These are phyloP conservation scores for mouse (Mus musculus) DNA, from an alignment of 2,113 vertebrate species.

Conservation along the genomic window DNA sequence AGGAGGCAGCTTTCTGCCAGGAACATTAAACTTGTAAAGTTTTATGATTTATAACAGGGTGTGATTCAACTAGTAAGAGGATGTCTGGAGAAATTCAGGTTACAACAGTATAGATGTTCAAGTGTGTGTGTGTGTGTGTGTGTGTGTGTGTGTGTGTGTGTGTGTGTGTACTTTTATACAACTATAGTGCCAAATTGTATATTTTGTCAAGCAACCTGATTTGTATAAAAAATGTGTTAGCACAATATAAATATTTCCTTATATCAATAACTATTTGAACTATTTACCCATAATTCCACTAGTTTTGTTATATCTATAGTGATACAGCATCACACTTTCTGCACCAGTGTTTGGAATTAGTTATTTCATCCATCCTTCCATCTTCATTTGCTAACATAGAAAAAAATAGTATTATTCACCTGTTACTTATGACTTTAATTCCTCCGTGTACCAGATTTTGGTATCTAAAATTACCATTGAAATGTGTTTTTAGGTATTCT, in stretches of 20 bases:
- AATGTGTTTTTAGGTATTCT: conserved; percentile 7
- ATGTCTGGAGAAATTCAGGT: conserved; percentile 42
- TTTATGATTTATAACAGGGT: conserved; percentile 39
- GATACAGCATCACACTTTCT: background rate
- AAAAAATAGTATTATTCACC: conserved; percentile 19
- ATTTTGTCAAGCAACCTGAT: background rate
- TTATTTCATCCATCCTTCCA: conserved; percentile 5
- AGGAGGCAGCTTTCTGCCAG: background rate
- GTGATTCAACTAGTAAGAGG: background rate
- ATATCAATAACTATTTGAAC: conserved; percentile 46
- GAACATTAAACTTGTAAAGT: background rate
- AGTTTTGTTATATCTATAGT: background rate
- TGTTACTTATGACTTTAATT: conserved; percentile 15
- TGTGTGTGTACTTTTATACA: background rate
- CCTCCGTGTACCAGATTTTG: background rate
- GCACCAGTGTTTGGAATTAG: conserved; percentile 7
- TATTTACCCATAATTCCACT: conserved; percentile 1
- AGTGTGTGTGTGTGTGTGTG: background rate
- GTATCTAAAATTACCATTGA: conserved; percentile 20
- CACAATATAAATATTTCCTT: conserved; percentile 10
- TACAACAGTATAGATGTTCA: background rate
- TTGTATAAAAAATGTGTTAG: conserved; percentile 29
- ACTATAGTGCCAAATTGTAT: background rate
- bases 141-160: background rate
- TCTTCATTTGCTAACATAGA: conserved; percentile 25